Conservation (phyloP, 1,140 invertebrate species). For the Holotrichia oblita region DNA sequence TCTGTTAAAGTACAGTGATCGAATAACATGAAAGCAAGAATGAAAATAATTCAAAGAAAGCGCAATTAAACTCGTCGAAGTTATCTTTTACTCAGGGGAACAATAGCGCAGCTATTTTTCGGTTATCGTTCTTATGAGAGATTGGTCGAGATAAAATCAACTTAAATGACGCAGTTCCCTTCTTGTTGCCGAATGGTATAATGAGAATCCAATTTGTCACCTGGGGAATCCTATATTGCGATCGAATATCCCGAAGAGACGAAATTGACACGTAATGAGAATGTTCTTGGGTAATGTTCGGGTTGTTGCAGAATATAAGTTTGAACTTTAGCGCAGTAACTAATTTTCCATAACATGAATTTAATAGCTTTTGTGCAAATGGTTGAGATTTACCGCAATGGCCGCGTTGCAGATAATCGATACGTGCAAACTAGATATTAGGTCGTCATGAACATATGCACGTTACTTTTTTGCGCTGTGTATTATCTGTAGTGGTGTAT, state of each 20-base stretch:
- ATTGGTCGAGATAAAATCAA: background rate
- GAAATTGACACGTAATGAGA: too few relatives aligned
- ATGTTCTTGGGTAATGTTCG: background rate
- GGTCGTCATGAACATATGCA: background rate
- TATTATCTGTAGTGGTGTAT: background rate
- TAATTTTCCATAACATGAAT: background rate
- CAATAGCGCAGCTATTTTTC: too few relatives aligned
- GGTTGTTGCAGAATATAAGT: background rate
- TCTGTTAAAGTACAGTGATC: too few relatives aligned
- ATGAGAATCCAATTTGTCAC: background rate
- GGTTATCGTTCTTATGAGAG: too few relatives aligned
- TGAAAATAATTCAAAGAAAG: too few relatives aligned
- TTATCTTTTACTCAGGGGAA: too few relatives aligned
- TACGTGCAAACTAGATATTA: conserved; percentile 1
- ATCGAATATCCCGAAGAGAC: background rate
- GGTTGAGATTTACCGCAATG: background rate
- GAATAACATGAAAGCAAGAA: too few relatives aligned
- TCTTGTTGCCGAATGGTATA: background rate
- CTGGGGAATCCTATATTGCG: background rate
- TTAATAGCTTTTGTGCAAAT: background rate
- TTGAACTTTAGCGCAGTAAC: background rate
- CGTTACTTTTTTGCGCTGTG: background rate
- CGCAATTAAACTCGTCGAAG: too few relatives aligned
- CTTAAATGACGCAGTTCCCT: background rate
- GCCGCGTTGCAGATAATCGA: conserved; percentile 5